Evolutionary conservation across 2,888 invertebrate genomes (phyloP).

Genomic region (Colletes collaris): DNA sequence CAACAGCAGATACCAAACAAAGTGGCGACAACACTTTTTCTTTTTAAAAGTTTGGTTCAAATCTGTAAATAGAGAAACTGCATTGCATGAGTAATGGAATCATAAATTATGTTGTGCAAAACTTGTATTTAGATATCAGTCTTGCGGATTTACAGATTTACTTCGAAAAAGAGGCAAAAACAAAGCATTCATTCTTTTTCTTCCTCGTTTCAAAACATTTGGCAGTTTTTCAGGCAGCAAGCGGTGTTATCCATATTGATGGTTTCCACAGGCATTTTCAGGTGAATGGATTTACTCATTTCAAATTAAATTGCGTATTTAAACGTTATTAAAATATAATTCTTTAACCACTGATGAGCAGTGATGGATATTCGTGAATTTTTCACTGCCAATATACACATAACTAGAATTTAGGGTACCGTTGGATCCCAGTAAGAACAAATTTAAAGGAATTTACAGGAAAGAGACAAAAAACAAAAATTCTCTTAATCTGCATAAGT

Average conservation of each 20-base stretch:
- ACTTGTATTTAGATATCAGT: slow-evolving; percentile 93
- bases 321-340: no score
- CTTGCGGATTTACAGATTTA: slow-evolving; percentile 90
- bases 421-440: no score
- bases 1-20: slow-evolving; percentile 85
- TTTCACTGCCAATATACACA: no score
- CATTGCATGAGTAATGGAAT: slow-evolving; percentile 86
- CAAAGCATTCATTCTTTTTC: slow-evolving; percentile 89
- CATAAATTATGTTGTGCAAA: slow-evolving; percentile 90
- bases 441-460: no score
- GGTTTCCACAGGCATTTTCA: slow-evolving; percentile 9
- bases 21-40: slow-evolving; percentile 88
- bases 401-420: no score
- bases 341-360: no score
- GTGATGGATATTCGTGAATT: no score
- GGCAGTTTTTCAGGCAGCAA: slow-evolving; percentile 84
- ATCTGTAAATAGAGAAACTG: slow-evolving; percentile 86
- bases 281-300: background rate
- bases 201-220: slow-evolving; percentile 90
- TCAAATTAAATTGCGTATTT: background rate
- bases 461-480: no score
- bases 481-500: no score
- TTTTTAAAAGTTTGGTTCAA: slow-evolving; percentile 87
- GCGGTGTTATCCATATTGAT: slow-evolving; percentile 15
- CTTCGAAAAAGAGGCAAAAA: slow-evolving; percentile 93